Base-by-base conservation (phyloP, 2,797 vertebrate species). In the Euphonia xanthogaster region DNA sequence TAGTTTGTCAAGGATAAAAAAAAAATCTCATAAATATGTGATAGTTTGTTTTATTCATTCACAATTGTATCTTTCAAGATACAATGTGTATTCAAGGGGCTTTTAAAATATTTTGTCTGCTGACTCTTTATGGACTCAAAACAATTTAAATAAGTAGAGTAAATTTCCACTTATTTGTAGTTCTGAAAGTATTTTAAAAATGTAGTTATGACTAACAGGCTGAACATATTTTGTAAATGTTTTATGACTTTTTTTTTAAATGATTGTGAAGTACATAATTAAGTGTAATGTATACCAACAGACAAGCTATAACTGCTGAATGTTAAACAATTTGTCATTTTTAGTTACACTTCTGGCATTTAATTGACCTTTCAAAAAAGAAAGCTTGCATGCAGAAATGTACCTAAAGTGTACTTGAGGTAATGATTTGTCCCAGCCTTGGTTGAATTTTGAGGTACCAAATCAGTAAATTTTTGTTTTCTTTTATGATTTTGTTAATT, bases 171-270 rank as follows among this genome's bases (percentile, higher is more conserved):
- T 68, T 87, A 23, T 55, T 77, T 74, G 9, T 70, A 62, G 89
- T 97, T 95, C 35, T 92, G 58, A 40, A 94, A 73, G 5, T 47
- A 68, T 47, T 93, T 60, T 9, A 6, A 58, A 67, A 91, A 39
- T 71, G 27, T 60, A 55, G 9, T 77, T 80, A 81, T 65, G 87
- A 80, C 45, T 67, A 90, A 82, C 40, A 11, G 67, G 9, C 7
- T 40, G 89, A 84, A 60, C 19, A 31, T 93, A 89, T 91, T 97
- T 92, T 77, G 68, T 55, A 96, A 97, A 94, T 95, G 20, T 94
- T 96, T 96, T 92, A 85, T 82, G 47, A 86, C 9, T 93, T 95
- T 54, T 40, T 40, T 92, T 63, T 68, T 42, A 78, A 66, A 48
- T 89, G 14, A 62, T 44, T 74, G 17, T 86, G 66, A 97, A 95